Evolutionary conservation across 2,797 vertebrate species (phyloP), one percentile per base, ranked within the genome.

Genomic region (Tokudaia muenninki): DNA sequence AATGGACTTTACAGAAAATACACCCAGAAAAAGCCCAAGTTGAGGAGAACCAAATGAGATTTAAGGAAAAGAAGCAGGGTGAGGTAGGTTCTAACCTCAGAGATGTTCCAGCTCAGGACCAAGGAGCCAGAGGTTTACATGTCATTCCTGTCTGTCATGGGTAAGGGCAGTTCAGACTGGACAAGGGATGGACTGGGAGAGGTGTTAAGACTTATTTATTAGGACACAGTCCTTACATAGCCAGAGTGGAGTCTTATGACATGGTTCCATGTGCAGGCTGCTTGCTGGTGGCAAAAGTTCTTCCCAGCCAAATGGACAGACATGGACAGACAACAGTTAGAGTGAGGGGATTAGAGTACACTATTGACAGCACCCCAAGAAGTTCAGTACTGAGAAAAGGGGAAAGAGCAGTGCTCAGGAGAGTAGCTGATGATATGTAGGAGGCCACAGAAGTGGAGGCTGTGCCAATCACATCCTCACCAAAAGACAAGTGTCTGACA

Each of bases 1-100:
- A 94, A 44, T 90, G 37, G 61, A 77, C 41, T 82, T 95, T 93
- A 87, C 55, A 92, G 24, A 57, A 91, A 96, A 91, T 26, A 29
- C 11, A 82, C 34, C 22, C 77, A 89, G 47, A 89, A 96, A 34
- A 92, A 91, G 19, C n/a, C 52, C 52, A 47, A 75, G 81, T 77
- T 9, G 29, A 75, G 72, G 17, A 89, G 47, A 47, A 92, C 31
- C 57, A 41, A 92, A 57, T 74, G 79, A 59, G 1, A 59, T 55
- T 92, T 37, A 88, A 74, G 72, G 21, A 93, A 41, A 78, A 86
- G 50, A 92, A 96, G 14, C 8, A 55, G 59, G 84, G 24, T 67
- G 44, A 78, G 10, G 1, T 83, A 31, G 31, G 10, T 78, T 89
- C 63, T 84, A 65, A 47, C 34, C 63, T 91, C 52, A 78, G 37